Conservation (phyloP, 2,113 vertebrate species). For the Fregata magnificens region DNA sequence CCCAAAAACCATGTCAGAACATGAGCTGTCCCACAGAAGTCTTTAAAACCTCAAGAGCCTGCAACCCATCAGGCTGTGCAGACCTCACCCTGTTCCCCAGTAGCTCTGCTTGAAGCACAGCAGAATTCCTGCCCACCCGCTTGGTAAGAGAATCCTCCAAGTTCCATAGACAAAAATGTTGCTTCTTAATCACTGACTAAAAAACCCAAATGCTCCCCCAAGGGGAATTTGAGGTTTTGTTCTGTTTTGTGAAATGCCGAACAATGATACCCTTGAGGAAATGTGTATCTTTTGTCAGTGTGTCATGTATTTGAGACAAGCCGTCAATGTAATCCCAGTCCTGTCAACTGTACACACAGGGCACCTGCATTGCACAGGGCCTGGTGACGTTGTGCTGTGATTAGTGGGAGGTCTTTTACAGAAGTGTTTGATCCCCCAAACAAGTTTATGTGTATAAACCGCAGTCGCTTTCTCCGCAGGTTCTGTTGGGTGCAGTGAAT, state of each 20-base stretch:
- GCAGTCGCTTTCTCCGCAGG: neutral
- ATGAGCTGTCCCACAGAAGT: neutral
- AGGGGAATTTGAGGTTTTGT: neutral
- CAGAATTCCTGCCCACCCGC: neutral
- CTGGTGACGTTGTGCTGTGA: neutral
- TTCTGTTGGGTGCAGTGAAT: neutral
- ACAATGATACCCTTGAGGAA: conserved; percentile 20
- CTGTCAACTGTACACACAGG: neutral
- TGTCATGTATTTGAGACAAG: neutral
- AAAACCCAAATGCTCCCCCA: neutral
- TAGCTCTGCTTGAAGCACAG: neutral
- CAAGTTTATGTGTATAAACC: neutral
- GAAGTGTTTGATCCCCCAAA: neutral
- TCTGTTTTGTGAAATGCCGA: neutral
- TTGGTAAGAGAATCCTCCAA: neutral
- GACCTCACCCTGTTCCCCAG: neutral
- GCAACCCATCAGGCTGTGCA: neutral
- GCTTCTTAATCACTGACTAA: neutral
- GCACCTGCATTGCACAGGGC: neutral
- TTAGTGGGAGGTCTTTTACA: neutral
- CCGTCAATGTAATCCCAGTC: neutral
- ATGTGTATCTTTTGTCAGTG: conserved; percentile 6
- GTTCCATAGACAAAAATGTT: neutral
- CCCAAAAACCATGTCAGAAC: neutral
- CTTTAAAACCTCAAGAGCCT: neutral